phyloP scores from a whole-genome alignment of 64 coral and sea anemone genomes.

The Pocillopora verrucosa region DNA sequence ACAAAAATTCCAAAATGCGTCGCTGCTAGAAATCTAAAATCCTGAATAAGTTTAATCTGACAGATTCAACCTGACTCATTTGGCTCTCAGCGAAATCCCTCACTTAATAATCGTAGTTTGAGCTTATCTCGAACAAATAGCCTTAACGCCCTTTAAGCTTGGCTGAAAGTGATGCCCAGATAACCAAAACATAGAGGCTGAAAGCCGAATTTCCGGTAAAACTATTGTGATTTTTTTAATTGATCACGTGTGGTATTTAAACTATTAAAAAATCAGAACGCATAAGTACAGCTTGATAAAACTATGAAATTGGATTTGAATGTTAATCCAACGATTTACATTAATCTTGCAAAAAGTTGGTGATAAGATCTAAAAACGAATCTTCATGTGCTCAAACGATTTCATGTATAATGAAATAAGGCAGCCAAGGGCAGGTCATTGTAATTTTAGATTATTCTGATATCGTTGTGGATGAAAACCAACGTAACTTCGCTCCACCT shows the following conservation, averaged over 20 bases:
- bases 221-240: neutral
- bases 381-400: neutral
- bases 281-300: neutral
- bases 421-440: neutral
- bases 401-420: neutral
- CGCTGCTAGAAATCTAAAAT: neutral
- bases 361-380: neutral
- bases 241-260: neutral
- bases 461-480: too few species aligned
- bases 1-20: neutral
- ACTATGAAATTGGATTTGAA: neutral
- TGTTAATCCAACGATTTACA: neutral
- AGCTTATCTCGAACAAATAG: constrained; percentile 17
- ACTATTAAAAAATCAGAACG: neutral
- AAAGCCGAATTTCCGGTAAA: constrained; percentile 17
- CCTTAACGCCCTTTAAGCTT: neutral
- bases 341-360: neutral
- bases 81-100: neutral
- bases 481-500: too few species aligned
- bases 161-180: neutral
- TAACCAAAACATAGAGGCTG: neutral
- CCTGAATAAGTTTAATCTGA: neutral
- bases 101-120: neutral
- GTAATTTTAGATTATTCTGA: neutral
- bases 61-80: neutral